A percentile compares a stretch with the other conserved stretches of the same genome.
Conservation (phyloP, 1,140 invertebrate genomes). For the Latrodectus geometricus region DNA sequence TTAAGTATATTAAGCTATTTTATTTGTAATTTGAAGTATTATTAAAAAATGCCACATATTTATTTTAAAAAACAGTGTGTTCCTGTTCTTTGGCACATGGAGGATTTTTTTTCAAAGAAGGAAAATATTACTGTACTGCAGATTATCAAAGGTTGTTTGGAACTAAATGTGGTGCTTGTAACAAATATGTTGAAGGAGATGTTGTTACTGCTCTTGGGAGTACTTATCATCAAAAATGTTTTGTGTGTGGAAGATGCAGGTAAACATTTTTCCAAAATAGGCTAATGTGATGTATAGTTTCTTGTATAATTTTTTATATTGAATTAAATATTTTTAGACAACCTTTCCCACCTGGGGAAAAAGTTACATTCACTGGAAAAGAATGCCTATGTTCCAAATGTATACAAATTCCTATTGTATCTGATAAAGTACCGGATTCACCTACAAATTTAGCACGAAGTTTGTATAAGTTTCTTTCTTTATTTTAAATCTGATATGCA, state of each 20-base stretch:
- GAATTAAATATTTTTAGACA: slow-evolving; percentile 75
- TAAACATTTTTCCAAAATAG: slow-evolving; percentile 64
- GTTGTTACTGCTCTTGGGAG: slow-evolving; percentile 81
- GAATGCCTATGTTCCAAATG: slow-evolving; percentile 64
- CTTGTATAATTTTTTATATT: not conserved
- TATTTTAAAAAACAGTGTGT: slow-evolving; percentile 51
- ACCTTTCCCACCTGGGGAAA: slow-evolving; percentile 78
- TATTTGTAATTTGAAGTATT: not conserved
- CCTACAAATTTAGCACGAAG: slow-evolving; percentile 26
- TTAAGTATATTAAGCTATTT: not conserved
- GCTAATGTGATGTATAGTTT: not conserved
- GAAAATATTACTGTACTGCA: slow-evolving; percentile 89
- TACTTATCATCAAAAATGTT: slow-evolving; percentile 71
- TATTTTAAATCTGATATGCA: too few species aligned
- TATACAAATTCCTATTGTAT: slow-evolving; percentile 63
- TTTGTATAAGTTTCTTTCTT: not conserved
- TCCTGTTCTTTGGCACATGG: slow-evolving; percentile 72
- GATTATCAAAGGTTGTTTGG: slow-evolving; percentile 93
- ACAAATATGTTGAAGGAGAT: slow-evolving; percentile 92
- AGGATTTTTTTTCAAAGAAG: slow-evolving; percentile 94
- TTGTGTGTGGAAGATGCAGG: slow-evolving; percentile 91
- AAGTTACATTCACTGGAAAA: slow-evolving; percentile 81
- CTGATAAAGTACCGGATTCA: slow-evolving; percentile 27
- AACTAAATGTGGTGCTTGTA: slow-evolving; percentile 88
- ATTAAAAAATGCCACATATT: not conserved